Evolutionary conservation across 92 coral and sea anemone genomes (phyloP).

Genomic region (Virgularia gustaviana): DNA sequence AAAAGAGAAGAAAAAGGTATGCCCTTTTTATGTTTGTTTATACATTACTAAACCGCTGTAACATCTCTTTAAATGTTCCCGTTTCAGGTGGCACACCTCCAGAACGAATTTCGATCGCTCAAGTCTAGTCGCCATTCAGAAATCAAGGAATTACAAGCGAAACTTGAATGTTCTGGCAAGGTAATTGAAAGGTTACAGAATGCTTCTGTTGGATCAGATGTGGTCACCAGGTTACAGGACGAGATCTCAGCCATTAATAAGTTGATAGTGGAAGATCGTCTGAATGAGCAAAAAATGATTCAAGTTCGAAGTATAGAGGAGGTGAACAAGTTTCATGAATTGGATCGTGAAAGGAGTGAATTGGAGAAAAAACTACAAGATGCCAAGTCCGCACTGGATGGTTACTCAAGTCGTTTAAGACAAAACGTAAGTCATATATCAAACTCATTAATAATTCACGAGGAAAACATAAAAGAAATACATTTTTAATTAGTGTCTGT

Average conservation of each 20-base stretch:
- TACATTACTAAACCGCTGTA: neutral
- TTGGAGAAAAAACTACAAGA: constrained; percentile 71
- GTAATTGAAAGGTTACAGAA: constrained; percentile 51
- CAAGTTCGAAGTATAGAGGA: constrained; percentile 50
- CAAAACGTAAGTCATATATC: constrained; percentile 84
- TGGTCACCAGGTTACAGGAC: constrained; percentile 62
- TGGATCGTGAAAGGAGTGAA: constrained; percentile 78
- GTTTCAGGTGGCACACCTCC: constrained; percentile 44
- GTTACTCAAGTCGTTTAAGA: constrained; percentile 66
- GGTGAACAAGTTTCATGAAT: constrained; percentile 38
- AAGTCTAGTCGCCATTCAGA: constrained; percentile 48
- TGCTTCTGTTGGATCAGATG: constrained; percentile 54
- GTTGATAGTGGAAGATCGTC: constrained; percentile 58
- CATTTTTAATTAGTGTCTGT: neutral
- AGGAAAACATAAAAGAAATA: too few species aligned
- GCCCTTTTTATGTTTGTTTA: neutral
- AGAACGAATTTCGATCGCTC: constrained; percentile 42
- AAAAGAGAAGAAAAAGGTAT: constrained; percentile 60
- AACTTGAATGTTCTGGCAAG: constrained; percentile 60
- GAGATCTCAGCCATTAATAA: constrained; percentile 69
- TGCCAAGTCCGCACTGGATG: constrained; percentile 76
- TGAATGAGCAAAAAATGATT: constrained; percentile 40
- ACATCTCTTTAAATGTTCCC: neutral
- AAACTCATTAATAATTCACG: too few species aligned
- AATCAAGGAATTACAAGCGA: constrained; percentile 61